A percentile compares a stretch with the other conserved stretches of the same genome.
phyloP scores from a whole-genome alignment of 2,113 vertebrate species.

The Turdus rufiventris region DNA sequence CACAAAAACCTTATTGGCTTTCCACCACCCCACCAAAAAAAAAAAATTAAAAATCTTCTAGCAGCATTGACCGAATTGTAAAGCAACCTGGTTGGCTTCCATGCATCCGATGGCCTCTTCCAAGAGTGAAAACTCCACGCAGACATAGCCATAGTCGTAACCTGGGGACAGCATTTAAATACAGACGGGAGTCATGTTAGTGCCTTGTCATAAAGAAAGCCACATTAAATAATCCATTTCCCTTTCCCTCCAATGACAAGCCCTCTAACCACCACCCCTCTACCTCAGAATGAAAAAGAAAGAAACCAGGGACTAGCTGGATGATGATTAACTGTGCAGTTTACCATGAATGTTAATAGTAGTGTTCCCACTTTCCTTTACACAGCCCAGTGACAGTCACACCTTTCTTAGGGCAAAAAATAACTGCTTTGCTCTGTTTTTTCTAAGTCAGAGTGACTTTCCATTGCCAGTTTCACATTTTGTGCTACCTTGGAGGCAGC shows the following conservation, averaged over 20 bases:
- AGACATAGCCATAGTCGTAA: constrained; percentile 99
- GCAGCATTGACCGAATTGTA: constrained; percentile 95
- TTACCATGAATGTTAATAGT: constrained; percentile 31
- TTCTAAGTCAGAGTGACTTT: constrained; percentile 22
- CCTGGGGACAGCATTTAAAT: constrained; percentile 99
- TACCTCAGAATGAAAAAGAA: constrained; percentile 29
- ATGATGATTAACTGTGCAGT: constrained; percentile 42
- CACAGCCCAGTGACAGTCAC: constrained; percentile 7
- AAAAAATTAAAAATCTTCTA: constrained; percentile 76
- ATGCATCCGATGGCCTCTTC: constrained; percentile 99
- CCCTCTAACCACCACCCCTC: constrained; percentile 62
- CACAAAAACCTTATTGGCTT: constrained; percentile 50
- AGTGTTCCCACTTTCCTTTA: constrained; percentile 25
- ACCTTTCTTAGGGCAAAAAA: constrained; percentile 29
- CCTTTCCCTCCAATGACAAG: constrained; percentile 70
- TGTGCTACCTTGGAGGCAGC: neutral
- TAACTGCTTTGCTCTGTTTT: neutral
- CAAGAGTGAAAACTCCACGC: constrained; percentile 99
- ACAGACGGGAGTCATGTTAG: constrained; percentile 99
- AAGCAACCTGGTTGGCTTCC: constrained; percentile 99
- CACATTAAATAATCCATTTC: constrained; percentile 71
- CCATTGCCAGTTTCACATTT: neutral
- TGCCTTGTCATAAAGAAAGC: constrained; percentile 81
- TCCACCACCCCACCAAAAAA: constrained; percentile 78
- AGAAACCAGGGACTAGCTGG: constrained; percentile 33